These are phyloP conservation scores for Lydus trimaculatus DNA, from an alignment of 2,888 invertebrate species.

Conservation along the genomic window DNA sequence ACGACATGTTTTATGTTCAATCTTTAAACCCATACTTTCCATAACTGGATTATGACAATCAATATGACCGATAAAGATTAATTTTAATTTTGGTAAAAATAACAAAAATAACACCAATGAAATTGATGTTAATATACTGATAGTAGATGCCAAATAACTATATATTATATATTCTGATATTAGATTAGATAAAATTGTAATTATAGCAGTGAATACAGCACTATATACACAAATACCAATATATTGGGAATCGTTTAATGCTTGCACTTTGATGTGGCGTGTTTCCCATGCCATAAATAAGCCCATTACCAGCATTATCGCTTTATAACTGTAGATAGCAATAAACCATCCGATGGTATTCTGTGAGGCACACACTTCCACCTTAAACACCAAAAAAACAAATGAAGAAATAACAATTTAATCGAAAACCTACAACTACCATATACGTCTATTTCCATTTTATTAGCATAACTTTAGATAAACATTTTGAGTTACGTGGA, in stretches of 20 bases:
- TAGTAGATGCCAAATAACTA: constrained; percentile 82
- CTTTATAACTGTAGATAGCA: constrained; percentile 89
- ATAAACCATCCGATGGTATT: constrained; percentile 92
- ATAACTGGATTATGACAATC: constrained; percentile 81
- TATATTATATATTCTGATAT: constrained; percentile 83
- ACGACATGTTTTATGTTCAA: constrained; percentile 84
- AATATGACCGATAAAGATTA: constrained; percentile 69
- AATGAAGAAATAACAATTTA: too few species aligned
- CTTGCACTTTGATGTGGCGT: constrained; percentile 88
- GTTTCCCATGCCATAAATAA: constrained; percentile 98
- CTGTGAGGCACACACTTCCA: constrained; percentile 87
- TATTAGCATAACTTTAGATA: too few species aligned
- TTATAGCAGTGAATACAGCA: constrained; percentile 87
- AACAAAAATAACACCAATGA: constrained; percentile 85
- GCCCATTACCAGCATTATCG: constrained; percentile 84
- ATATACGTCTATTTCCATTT: too few species aligned
- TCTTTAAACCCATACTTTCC: constrained; percentile 86
- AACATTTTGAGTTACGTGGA: too few species aligned
- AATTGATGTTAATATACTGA: constrained; percentile 84
- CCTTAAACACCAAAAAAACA: constrained; percentile 65
- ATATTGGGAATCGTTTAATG: constrained; percentile 91
- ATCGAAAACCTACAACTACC: too few species aligned
- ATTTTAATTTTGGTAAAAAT: constrained; percentile 85
- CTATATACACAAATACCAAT: constrained; percentile 93
- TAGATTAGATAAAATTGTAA: constrained; percentile 87